Percentiles rank a stretch among this genome's conserved stretches.
phyloP scores from a whole-genome alignment of 2,888 invertebrate species.

The Trichopria drosophilae region DNA sequence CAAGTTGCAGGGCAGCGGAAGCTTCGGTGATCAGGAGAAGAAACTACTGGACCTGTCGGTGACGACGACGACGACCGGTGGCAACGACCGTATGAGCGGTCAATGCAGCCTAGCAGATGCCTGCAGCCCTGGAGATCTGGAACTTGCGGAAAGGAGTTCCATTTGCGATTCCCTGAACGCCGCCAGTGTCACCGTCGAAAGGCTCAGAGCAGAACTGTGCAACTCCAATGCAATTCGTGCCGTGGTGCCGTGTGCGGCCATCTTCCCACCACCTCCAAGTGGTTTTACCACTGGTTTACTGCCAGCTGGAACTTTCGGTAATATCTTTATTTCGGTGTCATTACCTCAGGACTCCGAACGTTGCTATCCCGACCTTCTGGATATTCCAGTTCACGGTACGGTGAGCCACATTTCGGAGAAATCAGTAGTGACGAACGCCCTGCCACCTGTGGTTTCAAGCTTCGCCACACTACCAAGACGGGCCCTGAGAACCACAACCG shows the following conservation, averaged over 20 bases:
- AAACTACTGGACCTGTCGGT: constrained; percentile 81
- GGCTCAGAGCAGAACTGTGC: constrained; percentile 41
- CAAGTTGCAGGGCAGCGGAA: constrained; percentile 76
- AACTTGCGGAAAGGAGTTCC: constrained; percentile 46
- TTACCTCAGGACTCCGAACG: constrained; percentile 74
- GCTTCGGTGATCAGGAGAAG: constrained; percentile 87
- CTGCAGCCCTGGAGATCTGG: constrained; percentile 50
- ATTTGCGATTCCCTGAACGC: constrained; percentile 49
- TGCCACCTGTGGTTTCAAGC: constrained; percentile 56
- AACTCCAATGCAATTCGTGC: constrained; percentile 49
- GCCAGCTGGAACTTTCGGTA: constrained; percentile 67
- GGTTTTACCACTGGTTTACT: constrained; percentile 58
- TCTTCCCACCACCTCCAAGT: constrained; percentile 61
- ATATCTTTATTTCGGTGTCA: constrained; percentile 83
- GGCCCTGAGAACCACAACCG: constrained; percentile 42
- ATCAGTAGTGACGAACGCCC: constrained; percentile 35
- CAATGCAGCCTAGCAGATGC: constrained; percentile 46
- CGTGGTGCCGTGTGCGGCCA: constrained; percentile 57
- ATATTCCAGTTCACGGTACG: constrained; percentile 62
- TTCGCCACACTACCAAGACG: constrained; percentile 60
- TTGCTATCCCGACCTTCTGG: constrained; percentile 80
- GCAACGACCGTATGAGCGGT: constrained; percentile 46
- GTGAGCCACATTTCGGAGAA: constrained; percentile 55
- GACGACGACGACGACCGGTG: constrained; percentile 65
- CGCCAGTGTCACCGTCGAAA: constrained; percentile 59